A percentile compares a stretch with the other conserved stretches of the same genome.
phyloP scores from a whole-genome alignment of 1,140 invertebrate species.

The Cherax quadricarinatus region DNA sequence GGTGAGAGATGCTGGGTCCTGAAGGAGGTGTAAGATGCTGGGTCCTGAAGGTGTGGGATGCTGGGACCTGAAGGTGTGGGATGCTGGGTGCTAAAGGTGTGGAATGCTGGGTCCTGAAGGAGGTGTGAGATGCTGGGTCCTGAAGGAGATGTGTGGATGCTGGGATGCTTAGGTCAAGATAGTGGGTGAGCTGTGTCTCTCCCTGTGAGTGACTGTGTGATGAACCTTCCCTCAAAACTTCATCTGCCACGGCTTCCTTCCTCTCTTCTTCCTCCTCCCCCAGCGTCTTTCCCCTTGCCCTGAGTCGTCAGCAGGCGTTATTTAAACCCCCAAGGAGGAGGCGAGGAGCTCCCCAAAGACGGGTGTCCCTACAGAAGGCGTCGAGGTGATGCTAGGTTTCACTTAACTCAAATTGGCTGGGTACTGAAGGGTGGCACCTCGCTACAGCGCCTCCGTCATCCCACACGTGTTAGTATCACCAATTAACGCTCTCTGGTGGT shows the following conservation, averaged over 20 bases:
- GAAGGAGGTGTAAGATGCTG: no score
- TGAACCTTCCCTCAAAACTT: no score
- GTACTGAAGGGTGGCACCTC: conserved; percentile 65
- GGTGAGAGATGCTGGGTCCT: no score
- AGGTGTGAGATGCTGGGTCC: no score
- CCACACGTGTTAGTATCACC: conserved; percentile 68
- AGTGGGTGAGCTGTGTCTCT: no score
- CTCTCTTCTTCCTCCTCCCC: not conserved
- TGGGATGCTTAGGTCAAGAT: no score
- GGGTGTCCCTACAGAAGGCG: conserved; percentile 55
- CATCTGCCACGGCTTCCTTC: not conserved
- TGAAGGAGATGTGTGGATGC: no score
- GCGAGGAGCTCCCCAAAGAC: conserved; percentile 34
- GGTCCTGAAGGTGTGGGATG: no score
- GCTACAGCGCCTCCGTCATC: conserved; percentile 62
- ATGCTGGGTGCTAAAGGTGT: no score
- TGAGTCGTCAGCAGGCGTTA: not conserved
- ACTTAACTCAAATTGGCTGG: conserved; percentile 68
- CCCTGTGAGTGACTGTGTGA: no score
- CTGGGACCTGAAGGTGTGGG: no score
- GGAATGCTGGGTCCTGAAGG: no score
- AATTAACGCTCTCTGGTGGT: conserved; percentile 69
- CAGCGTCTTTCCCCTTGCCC: not conserved
- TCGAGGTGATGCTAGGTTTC: conserved; percentile 63
- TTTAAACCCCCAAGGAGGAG: conserved; percentile 37